Evolutionary conservation across 2,888 invertebrate genomes (phyloP), one percentile per base, ranked within the genome.

Genomic region (Acanthacorydalis orientalis): DNA sequence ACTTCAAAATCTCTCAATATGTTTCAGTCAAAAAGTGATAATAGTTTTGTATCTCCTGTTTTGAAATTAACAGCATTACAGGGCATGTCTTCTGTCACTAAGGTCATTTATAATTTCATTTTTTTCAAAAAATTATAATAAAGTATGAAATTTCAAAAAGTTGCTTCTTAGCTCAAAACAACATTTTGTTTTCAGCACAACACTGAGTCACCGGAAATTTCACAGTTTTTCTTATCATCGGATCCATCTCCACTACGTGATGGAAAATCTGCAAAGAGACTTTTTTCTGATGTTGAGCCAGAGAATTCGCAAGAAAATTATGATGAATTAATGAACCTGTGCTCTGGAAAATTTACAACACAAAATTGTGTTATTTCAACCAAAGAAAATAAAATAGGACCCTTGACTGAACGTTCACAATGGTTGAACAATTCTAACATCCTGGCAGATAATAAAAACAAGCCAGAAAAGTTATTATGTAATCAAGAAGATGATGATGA

Each of bases 291-390:
- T 49, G 51, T 55, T 1, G 60, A 62, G 33, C 51, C 55, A 41
- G 54, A 59, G 1, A 58, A 58, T 40, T 68, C 77, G 2, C 58
- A 59, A 53, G 57, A 51, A n/a, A 51, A 54, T 46, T 51, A 56
- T 7, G 72, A 72, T 32, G 71, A 72, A 44, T 59, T 78, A 10
- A 67, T 72, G 48, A 68, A 66, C 16, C 59, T 78, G 48, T 77
- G 74, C 56, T 75, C 77, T 0, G 66, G 65, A 31, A 57, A 56
- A 53, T 65, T 67, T 52, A 44, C 55, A 2, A 52, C 49, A 34
- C 11, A 12, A 14, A 44, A 44, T 23, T 31, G 16, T n/a, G 12
- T 23, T 23, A 11, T n/a, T 41, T 41, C 41, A 15, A 23, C 16
- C 23, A 31, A 41, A 23, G 41, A 41, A 31, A 44, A 12, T 34